Percentiles rank a stretch among this genome's conserved stretches.
phyloP scores from a whole-genome alignment of 2,888 invertebrate genomes.

The Cephus runcator region DNA sequence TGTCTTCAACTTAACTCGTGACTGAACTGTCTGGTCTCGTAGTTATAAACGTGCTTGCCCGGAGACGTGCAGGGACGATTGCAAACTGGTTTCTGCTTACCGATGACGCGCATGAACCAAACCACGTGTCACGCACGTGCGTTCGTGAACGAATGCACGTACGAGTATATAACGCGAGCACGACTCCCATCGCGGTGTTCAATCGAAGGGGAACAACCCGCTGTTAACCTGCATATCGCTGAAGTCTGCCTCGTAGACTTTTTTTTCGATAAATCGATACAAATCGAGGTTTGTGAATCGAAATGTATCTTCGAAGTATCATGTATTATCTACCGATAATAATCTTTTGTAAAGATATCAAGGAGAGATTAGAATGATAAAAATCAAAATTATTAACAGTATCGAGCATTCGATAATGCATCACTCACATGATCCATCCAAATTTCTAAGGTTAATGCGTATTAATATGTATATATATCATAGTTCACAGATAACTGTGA shows the following conservation, averaged over 20 bases:
- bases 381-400: neutral
- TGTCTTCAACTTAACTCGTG: neutral
- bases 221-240: neutral
- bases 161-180: neutral
- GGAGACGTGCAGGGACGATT: neutral
- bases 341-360: neutral
- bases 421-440: neutral
- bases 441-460: neutral
- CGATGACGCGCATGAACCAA: neutral
- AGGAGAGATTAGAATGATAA: neutral
- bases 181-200: neutral
- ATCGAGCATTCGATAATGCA: neutral
- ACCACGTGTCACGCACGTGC: neutral
- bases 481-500: neutral
- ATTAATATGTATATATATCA: neutral
- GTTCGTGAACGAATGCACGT: neutral
- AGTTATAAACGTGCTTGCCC: neutral
- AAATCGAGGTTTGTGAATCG: neutral
- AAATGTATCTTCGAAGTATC: neutral
- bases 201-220: neutral
- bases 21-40: neutral
- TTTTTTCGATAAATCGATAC: neutral
- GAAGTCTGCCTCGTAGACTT: neutral
- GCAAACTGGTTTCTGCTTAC: neutral
- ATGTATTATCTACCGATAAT: neutral